Evolutionary conservation across 2,797 vertebrate species (phyloP), one percentile per base, ranked within the genome.

Genomic region (Myripristis jacobus): DNA sequence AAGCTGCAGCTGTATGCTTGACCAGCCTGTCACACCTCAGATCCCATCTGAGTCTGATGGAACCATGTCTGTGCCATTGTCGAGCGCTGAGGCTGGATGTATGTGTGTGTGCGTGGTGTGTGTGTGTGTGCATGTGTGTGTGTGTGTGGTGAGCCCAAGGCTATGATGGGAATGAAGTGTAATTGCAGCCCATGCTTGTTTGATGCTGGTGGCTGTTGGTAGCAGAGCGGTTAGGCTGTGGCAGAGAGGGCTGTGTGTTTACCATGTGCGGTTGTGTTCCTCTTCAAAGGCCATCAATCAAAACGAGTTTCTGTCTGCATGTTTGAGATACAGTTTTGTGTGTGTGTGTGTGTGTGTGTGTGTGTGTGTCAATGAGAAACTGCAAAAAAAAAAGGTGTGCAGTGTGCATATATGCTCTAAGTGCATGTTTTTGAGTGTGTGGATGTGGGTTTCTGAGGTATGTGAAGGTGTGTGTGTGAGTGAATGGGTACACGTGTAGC

Each of bases 131-230:
- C n/a, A n/a, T 52, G 50, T 57, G 36, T 60, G 25, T 43, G 48
- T 54, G 13, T 61, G 25, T 27, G 27, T 15, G 6, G 27, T 53
- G 16, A 52, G 43, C 70, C 67, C 21, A 41, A 73, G 31, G 38
- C 80, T 71, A 53, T 51, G 69, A 25, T 72, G 57, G 58, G 79
- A 79, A 66, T 7, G 27, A 19, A 63, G 27, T 34, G 21, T 85
- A 83, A 87, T 90, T 84, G 69, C 43, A 69, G 69, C 53, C 18
- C 53, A 18, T 31, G 24, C 52, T 51, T 11, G 13, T 72, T 72
- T 62, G 22, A 31, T 38, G 66, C 22, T 46, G 47, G 57, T 75
- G 53, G 67, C 68, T 52, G 29, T 52, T 62, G 56, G 78, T 69
- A 57, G 73, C 62, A 18, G 4, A 29, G 53, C 48, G 82, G 85